phyloP scores from a whole-genome alignment of 2,797 vertebrate species.

The Epinephelus coioides region DNA sequence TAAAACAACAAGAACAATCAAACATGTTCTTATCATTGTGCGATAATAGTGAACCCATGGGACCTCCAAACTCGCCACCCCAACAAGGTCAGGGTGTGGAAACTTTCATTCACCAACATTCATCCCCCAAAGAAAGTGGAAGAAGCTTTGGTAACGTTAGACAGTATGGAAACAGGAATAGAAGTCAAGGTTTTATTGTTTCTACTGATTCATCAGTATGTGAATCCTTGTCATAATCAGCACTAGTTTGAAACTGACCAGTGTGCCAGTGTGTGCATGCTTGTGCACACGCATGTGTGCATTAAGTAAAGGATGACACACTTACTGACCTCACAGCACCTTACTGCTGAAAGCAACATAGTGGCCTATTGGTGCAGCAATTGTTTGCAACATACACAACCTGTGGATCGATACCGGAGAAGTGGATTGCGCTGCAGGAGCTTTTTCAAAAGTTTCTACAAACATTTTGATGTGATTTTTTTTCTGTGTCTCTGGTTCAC shows the following conservation, averaged over 20 bases:
- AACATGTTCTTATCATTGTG: conserved; percentile 6
- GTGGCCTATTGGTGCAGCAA: background rate
- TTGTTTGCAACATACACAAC: background rate
- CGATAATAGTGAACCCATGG: background rate
- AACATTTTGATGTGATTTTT: background rate
- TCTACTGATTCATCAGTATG: too few species aligned
- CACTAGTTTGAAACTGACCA: too few species aligned
- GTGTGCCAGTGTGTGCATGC: too few species aligned
- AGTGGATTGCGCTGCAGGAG: background rate
- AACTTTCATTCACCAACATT: background rate
- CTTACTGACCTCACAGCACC: too few species aligned
- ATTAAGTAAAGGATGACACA: too few species aligned
- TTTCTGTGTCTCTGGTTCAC: background rate
- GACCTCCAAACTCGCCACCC: background rate
- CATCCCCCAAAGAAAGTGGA: background rate
- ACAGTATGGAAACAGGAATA: background rate
- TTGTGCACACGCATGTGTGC: too few species aligned
- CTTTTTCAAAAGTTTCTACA: background rate
- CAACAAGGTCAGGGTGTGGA: background rate
- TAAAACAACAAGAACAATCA: conserved; percentile 13
- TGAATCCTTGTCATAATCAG: too few species aligned
- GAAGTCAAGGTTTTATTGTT: background rate
- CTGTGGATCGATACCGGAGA: background rate
- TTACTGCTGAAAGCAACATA: background rate
- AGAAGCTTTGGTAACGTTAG: too few species aligned